phyloP scores from a whole-genome alignment of 2,113 vertebrate genomes.

The Pelvicachromis taeniatus region DNA sequence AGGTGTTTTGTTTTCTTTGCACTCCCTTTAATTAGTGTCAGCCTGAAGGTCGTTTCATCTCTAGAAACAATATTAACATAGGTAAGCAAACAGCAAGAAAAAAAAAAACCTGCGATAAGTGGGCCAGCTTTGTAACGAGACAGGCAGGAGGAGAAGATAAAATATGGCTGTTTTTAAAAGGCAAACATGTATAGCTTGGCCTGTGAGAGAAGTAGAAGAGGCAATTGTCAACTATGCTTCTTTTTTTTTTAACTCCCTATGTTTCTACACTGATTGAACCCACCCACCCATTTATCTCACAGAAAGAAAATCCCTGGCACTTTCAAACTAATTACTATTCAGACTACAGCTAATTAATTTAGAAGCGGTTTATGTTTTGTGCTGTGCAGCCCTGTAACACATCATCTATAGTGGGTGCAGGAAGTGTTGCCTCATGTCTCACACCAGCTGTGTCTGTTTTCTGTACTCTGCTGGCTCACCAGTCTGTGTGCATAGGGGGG shows the following conservation, averaged over 20 bases:
- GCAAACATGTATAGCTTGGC: neutral
- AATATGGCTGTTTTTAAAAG: neutral
- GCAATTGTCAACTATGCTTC: neutral
- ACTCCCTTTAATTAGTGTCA: constrained; percentile 78
- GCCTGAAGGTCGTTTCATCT: constrained; percentile 58
- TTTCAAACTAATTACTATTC: constrained; percentile 40
- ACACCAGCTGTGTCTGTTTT: constrained; percentile 53
- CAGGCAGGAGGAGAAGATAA: neutral
- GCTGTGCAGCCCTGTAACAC: constrained; percentile 15
- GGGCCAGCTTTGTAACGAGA: neutral
- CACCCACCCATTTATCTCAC: neutral
- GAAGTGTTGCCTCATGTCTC: constrained; percentile 36
- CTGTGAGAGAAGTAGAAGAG: neutral
- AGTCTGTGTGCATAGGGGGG: constrained; percentile 18
- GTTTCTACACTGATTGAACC: neutral
- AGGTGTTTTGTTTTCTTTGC: constrained; percentile 36
- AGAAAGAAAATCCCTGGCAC: constrained; percentile 41
- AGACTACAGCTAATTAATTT: constrained; percentile 53
- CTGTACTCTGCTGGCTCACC: constrained; percentile 34
- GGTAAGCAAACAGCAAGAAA: constrained; percentile 37
- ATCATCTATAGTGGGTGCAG: constrained; percentile 18
- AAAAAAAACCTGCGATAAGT: neutral
- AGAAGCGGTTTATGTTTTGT: constrained; percentile 45
- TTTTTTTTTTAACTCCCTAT: neutral
- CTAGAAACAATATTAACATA: constrained; percentile 55